Evolutionary conservation across 2,888 invertebrate species (phyloP), one percentile per base, ranked within the genome.

Genomic region (Acanthoscelides obtectus): DNA sequence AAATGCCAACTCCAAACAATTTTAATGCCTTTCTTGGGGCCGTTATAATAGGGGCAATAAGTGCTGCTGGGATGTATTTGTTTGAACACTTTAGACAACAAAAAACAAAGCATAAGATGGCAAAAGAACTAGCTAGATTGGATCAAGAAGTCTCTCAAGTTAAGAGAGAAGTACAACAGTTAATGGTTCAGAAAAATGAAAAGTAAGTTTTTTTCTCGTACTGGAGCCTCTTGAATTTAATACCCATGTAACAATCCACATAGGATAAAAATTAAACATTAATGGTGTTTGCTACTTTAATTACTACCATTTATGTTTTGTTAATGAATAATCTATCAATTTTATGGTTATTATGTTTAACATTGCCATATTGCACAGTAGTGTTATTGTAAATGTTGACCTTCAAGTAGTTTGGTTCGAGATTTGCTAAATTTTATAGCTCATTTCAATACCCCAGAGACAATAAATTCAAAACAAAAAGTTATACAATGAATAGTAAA

Each of bases 11-110:
- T 67, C 72, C 78, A 65, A 76, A 78, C 69, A 79, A 78, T 77
- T 73, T 80, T 17, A 79, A 79, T 71, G 78, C 79, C 22, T 74
- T 84, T 69, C 71, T 84, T 74, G 84, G 84, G 20, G 84, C 84
- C 69, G 83, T 83, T n/a, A 78, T 84, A 22, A 74, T 86, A 72
- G 85, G 85, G 4, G 79, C 84, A 0, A 82, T 86, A 22, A 81
- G 84, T 75, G 85, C 85, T 20, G 85, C 84, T 27, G 82, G 83
- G 12, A 77, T 85, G 73, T 83, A 82, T 69, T 75, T 85, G 2
- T 81, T 81, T n/a, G 84, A 86, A 72, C 83, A 84, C 70, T 82
- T 80, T 67, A 78, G 81, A 25, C 84, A 84, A 66, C 84, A 84
- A 70, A 80, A 82, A 72, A 75, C 79, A 27, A 77, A 82, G 67